phyloP scores from a whole-genome alignment of 2,888 invertebrate species.

The Dryomyza anilis region DNA sequence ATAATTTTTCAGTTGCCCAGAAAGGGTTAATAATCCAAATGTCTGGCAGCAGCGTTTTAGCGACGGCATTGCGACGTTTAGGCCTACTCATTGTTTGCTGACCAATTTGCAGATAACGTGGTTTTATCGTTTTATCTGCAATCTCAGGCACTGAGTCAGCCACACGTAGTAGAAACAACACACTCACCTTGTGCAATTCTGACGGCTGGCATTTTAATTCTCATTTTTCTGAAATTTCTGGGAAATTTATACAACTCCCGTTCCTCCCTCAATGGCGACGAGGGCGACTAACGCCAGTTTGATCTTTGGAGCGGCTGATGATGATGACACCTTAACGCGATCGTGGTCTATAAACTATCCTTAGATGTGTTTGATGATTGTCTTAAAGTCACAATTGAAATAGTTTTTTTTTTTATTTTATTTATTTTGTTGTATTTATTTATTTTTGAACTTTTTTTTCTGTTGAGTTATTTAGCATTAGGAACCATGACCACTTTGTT shows the following conservation, averaged over 20 bases:
- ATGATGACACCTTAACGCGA: too few relatives aligned
- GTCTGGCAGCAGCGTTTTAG: background rate
- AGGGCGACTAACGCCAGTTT: slow-evolving; percentile 3
- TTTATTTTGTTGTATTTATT: too few relatives aligned
- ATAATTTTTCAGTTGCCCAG: too few relatives aligned
- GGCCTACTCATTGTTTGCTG: background rate
- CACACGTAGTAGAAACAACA: too few relatives aligned
- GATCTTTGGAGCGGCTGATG: too few relatives aligned
- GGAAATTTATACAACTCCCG: slow-evolving; percentile 12
- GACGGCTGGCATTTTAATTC: slow-evolving; percentile 97
- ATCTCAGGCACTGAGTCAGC: too few relatives aligned
- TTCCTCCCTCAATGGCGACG: slow-evolving; percentile 1
- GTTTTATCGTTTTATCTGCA: background rate
- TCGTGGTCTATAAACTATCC: too few relatives aligned
- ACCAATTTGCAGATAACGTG: background rate
- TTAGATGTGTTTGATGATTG: too few relatives aligned
- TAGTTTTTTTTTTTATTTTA: background rate
- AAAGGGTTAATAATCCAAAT: too few relatives aligned
- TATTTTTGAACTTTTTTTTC: slow-evolving; percentile 10
- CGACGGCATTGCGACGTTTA: too few relatives aligned
- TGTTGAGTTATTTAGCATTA: slow-evolving; percentile 2
- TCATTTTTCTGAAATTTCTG: slow-evolving; percentile 72
- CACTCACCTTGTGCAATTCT: slow-evolving; percentile 93
- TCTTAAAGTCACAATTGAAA: background rate
- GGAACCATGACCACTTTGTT: slow-evolving; percentile 11